Conservation (phyloP, 2,888 invertebrate genomes). For the Drosophila mimica region DNA sequence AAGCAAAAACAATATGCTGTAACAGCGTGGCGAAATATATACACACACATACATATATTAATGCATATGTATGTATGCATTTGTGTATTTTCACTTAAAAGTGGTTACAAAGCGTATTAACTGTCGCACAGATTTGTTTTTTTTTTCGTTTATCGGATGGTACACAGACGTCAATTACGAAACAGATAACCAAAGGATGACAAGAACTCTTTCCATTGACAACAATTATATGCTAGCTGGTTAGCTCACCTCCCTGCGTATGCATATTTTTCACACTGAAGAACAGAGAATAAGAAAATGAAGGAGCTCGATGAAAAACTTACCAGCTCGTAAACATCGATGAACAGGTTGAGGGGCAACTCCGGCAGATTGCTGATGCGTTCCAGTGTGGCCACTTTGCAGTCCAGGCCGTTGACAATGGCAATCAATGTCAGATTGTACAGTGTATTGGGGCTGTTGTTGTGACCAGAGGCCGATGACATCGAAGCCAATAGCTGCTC, state of each 20-base stretch:
- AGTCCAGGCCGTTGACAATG: conserved; percentile 81
- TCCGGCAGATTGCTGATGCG: conserved; percentile 80
- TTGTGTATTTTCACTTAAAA: conserved; percentile 34
- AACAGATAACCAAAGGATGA: background rate
- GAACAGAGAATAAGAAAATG: background rate
- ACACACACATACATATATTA: background rate
- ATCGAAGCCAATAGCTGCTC: conserved; percentile 56
- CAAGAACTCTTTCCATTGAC: background rate
- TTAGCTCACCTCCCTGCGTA: background rate
- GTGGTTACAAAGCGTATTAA: background rate
- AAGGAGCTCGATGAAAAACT: conserved; percentile 46
- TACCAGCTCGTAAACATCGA: conserved; percentile 84
- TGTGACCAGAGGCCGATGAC: conserved; percentile 47
- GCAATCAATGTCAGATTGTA: conserved; percentile 79
- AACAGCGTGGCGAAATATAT: conserved; percentile 21
- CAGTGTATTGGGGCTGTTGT: conserved; percentile 71
- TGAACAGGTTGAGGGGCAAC: conserved; percentile 82
- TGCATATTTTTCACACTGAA: background rate
- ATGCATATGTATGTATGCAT: background rate
- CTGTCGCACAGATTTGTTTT: background rate
- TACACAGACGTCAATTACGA: background rate
- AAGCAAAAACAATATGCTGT: conserved; percentile 21
- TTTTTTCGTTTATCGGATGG: background rate
- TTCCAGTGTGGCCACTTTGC: conserved; percentile 79
- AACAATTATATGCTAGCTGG: background rate